Evolutionary conservation across 2,113 vertebrate species (phyloP), one percentile per base, ranked within the genome.

Genomic region (Datnioides undecimradiatus): DNA sequence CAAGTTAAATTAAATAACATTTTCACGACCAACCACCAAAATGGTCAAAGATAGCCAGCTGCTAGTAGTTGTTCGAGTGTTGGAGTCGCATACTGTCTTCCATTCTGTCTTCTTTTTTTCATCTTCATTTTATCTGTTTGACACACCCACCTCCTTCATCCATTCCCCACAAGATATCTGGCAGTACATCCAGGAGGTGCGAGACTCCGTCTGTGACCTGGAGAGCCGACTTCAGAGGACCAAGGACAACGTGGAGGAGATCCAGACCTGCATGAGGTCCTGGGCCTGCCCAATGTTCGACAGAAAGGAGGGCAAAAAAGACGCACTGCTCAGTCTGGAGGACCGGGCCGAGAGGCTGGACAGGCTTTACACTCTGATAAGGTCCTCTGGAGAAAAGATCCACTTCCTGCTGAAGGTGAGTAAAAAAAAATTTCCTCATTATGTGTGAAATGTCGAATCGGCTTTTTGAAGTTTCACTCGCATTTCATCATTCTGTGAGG

Each of bases 201-300:
- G 95, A 25, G 89, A 91, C 5, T 73, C 31, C 2, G 90, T 98
- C 54, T 92, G 65, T 58, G 96, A 96, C 85, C 93, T 99, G 13
- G 96, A 98, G 76, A 85, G 48, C 80, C 93, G 95, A 81, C 88
- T 97, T 40, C 96, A 97, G 90, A 97, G 91, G 84, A 86, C 94
- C 63, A 96, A 97, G 88, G 95, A 93, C 88, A 97, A 99, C 0
- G 87, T 97, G 12, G 95, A 96, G 60, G 94, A 96, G 82, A 97
- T 99, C 73, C 95, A 96, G 87, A 93, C 21, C 75, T 87, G 95
- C 0, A 93, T 97, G 93, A 94, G 23, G 46, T 93, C 92, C 0
- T 99, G 97, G 98, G 82, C 81, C 23, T 90, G 79, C 0, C 97
- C 97, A 0, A 19, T 98, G 8, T 96, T 97, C 8, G 95, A 96